Conservation (phyloP, 2,888 invertebrate genomes). For the Apamea epomidion region DNA sequence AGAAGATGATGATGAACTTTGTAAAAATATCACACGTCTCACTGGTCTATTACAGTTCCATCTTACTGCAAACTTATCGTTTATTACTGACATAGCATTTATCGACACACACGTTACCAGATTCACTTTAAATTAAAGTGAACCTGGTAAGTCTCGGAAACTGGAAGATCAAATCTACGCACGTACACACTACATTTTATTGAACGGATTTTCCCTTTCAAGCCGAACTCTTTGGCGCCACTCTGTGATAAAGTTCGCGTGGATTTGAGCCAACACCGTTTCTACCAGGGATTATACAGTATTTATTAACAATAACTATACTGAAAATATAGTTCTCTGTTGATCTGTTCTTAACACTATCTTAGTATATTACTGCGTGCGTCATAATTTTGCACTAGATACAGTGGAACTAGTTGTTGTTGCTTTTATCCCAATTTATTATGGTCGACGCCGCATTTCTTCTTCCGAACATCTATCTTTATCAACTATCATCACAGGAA, state of each 20-base stretch:
- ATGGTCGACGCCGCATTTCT: too few species aligned
- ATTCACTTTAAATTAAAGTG: conserved; percentile 14
- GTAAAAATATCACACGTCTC: background rate
- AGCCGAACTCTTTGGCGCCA: conserved; percentile 56
- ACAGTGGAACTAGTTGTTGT: conserved; percentile 22
- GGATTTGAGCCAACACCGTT: conserved; percentile 61
- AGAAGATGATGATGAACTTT: background rate
- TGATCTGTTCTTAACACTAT: conserved; percentile 42
- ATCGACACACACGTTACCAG: background rate
- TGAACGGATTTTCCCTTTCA: conserved; percentile 48
- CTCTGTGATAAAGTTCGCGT: conserved; percentile 49
- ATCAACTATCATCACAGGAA: background rate
- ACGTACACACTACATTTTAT: conserved; percentile 48
- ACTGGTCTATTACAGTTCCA: background rate
- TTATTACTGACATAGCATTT: background rate
- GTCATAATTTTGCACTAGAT: conserved; percentile 4
- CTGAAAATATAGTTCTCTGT: conserved; percentile 25
- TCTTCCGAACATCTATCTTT: background rate
- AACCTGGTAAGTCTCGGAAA: too few species aligned
- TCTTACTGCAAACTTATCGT: background rate
- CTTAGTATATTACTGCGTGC: conserved; percentile 22
- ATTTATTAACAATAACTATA: conserved; percentile 55
- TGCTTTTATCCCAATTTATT: background rate
- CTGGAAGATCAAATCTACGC: conserved; percentile 31
- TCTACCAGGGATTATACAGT: conserved; percentile 49